Evolutionary conservation across 2,888 invertebrate genomes (phyloP).

Genomic region (Protonemura montana): DNA sequence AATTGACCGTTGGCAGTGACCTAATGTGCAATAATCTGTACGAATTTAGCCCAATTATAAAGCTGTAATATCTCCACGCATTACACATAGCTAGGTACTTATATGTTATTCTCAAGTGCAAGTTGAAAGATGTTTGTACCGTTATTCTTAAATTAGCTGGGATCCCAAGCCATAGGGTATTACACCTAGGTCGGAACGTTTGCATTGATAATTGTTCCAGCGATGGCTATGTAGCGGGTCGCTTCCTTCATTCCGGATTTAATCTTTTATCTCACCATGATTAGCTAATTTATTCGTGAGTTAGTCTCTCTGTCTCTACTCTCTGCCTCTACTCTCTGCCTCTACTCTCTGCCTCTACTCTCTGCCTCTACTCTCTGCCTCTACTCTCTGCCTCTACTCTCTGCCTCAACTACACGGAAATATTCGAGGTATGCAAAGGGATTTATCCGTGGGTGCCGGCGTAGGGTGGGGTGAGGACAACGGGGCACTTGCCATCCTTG

Average conservation of each 20-base stretch:
- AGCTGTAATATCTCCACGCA: background rate
- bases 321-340: too few species aligned
- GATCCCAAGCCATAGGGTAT: background rate
- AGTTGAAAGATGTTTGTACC: background rate
- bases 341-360: too few species aligned
- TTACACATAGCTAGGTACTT: background rate
- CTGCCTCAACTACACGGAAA: too few species aligned
- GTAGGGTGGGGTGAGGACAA: too few species aligned
- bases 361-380: too few species aligned
- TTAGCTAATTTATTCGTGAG: background rate
- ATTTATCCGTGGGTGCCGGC: too few species aligned
- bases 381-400: too few species aligned
- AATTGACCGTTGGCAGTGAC: slow-evolving; percentile 7
- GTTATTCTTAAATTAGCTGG: background rate
- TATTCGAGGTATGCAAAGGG: too few species aligned
- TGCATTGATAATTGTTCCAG: too few species aligned
- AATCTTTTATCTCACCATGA: background rate
- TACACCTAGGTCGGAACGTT: too few species aligned
- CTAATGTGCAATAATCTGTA: background rate
- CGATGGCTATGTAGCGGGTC: background rate
- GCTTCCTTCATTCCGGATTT: background rate
- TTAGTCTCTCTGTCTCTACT: background rate
- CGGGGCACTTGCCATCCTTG: too few species aligned
- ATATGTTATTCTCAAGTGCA: background rate
- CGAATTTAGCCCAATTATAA: background rate